A percentile compares a stretch with the other conserved stretches of the same genome.
Conservation (phyloP, 1,140 invertebrate species). For the Potamilus streckersoni region DNA sequence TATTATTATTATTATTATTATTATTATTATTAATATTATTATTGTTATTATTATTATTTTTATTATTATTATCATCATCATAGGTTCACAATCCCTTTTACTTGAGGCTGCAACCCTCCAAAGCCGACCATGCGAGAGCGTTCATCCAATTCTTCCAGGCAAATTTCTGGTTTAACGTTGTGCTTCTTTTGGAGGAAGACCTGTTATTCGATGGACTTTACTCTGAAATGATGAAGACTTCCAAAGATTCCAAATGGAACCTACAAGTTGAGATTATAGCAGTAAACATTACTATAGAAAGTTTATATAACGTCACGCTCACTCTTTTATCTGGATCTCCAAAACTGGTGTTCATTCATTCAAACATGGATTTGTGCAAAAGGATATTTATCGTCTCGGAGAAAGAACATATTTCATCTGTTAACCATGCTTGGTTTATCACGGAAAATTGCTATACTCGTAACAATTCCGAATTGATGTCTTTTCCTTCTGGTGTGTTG, state of each 20-base stretch:
- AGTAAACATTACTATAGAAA: conserved; percentile 11
- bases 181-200: conserved; percentile 46
- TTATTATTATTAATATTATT: too few species aligned
- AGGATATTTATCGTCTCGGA: conserved; percentile 42
- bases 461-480: conserved; percentile 34
- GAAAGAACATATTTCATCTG: conserved; percentile 27
- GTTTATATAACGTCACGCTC: conserved; percentile 31
- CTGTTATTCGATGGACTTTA: conserved; percentile 54
- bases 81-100: conserved; percentile 50
- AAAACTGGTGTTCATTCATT: conserved; percentile 52
- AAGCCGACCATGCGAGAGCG: conserved; percentile 47
- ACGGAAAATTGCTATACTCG: conserved; percentile 55
- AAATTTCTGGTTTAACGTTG: conserved; percentile 55
- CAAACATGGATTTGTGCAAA: conserved; percentile 36
- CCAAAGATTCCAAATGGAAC: conserved; percentile 43
- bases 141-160: conserved; percentile 47
- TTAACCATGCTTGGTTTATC: conserved; percentile 55
- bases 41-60: background rate
- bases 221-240: conserved; percentile 31
- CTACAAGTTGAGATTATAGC: conserved; percentile 47
- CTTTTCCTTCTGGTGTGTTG: conserved; percentile 46
- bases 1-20: too few species aligned
- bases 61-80: conserved; percentile 16
- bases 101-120: conserved; percentile 49
- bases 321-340: conserved; percentile 38